Conservation (phyloP, 2,888 invertebrate genomes). For the Drosophila lutescens region DNA sequence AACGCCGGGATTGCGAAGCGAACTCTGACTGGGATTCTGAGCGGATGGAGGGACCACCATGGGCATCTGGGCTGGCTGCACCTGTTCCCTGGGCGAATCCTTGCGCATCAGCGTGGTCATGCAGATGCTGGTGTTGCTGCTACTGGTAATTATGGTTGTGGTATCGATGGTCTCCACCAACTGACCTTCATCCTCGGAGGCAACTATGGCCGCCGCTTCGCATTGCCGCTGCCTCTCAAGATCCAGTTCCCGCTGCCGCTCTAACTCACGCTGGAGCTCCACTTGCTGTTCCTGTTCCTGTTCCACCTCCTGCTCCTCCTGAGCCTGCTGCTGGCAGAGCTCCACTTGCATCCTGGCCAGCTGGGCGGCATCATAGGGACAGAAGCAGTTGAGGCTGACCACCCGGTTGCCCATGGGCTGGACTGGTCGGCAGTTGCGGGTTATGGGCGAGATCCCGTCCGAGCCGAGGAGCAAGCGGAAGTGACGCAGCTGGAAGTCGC, state of each 20-base stretch:
- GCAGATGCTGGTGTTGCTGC: slow-evolving; percentile 54
- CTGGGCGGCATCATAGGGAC: slow-evolving; percentile 68
- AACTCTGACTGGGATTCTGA: slow-evolving; percentile 3
- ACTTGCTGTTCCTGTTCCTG: slow-evolving; percentile 23
- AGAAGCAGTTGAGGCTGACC: slow-evolving; percentile 78
- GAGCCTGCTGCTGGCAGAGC: slow-evolving; percentile 49
- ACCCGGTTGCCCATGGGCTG: slow-evolving; percentile 77
- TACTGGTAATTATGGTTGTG: slow-evolving; percentile 65
- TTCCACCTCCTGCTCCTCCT: slow-evolving; percentile 43
- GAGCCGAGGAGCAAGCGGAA: slow-evolving; percentile 80
- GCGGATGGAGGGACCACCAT: no score
- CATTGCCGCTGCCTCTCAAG: slow-evolving; percentile 2
- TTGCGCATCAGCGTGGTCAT: slow-evolving; percentile 57
- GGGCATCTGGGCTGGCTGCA: slow-evolving; percentile 8
- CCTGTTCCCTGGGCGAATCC: slow-evolving; percentile 6
- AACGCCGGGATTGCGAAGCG: slow-evolving; percentile 18
- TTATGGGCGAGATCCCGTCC: slow-evolving; percentile 76
- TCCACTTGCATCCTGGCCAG: slow-evolving; percentile 49
- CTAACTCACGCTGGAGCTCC: slow-evolving; percentile 7
- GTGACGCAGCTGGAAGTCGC: slow-evolving; percentile 84
- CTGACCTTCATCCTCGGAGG: slow-evolving; percentile 65
- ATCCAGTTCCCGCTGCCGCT: slow-evolving; percentile 22
- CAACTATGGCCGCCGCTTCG: not conserved
- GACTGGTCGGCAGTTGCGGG: slow-evolving; percentile 83
- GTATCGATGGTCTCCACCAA: slow-evolving; percentile 69